Conservation (phyloP, 2,113 vertebrate species). For the Struthidea cinerea region DNA sequence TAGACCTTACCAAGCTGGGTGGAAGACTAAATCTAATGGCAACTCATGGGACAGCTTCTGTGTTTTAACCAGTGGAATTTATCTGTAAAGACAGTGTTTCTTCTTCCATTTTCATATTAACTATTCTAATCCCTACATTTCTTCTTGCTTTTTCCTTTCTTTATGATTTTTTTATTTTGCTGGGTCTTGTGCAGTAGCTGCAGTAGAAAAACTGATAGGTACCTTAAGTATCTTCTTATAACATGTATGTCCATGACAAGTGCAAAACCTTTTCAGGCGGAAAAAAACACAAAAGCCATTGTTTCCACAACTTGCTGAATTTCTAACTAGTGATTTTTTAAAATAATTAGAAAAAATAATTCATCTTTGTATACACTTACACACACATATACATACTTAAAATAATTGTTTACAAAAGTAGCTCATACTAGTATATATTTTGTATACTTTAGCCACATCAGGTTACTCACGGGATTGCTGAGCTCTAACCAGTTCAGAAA, state of each 20-base stretch:
- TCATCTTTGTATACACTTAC: not conserved
- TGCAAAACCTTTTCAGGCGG: not conserved
- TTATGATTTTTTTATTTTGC: not conserved
- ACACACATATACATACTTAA: fast-evolving
- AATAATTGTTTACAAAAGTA: not conserved
- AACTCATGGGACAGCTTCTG: not conserved
- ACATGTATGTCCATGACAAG: not conserved
- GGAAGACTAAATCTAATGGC: not conserved
- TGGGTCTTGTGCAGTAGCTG: not conserved
- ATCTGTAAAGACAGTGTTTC: not conserved
- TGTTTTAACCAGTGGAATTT: not conserved
- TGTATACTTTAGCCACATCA: not conserved
- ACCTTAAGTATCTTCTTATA: not conserved
- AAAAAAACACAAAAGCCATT: not conserved
- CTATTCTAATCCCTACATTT: not conserved
- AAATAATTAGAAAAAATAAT: not conserved
- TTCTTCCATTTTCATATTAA: not conserved
- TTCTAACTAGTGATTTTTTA: not conserved
- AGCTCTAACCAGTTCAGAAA: not conserved
- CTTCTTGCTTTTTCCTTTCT: not conserved
- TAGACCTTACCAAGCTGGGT: not conserved
- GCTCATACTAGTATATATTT: not conserved
- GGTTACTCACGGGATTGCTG: not conserved
- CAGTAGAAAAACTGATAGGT: not conserved
- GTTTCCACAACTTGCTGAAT: not conserved